phyloP scores from a whole-genome alignment of 2,113 vertebrate genomes.

The Pterophyllum scalare region DNA sequence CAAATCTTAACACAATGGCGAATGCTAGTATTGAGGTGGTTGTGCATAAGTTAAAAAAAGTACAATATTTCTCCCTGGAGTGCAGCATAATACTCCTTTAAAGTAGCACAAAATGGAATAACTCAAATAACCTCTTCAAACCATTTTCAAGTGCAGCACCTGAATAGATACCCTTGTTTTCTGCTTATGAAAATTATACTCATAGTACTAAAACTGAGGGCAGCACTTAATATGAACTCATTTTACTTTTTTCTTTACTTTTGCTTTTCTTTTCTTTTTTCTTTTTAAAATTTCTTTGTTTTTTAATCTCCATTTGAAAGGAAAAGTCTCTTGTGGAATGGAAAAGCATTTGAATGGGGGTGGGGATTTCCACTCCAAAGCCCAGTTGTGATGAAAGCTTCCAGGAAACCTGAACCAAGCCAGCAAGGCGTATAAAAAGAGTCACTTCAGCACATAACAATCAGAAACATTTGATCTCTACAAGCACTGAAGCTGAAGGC shows the following conservation, averaged over 20 bases:
- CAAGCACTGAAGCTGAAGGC: not conserved
- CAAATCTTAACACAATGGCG: no score
- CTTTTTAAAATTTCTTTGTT: no score
- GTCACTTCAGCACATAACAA: not conserved
- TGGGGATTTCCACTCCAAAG: slow-evolving; percentile 64
- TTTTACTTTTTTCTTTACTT: not conserved
- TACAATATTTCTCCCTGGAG: not conserved
- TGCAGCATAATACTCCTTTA: not conserved
- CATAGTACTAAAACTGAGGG: no score
- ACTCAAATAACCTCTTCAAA: not conserved
- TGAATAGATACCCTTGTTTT: not conserved
- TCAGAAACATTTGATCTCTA: not conserved
- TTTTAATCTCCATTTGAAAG: not conserved
- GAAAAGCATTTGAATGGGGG: not conserved
- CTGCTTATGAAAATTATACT: not conserved
- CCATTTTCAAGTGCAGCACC: not conserved
- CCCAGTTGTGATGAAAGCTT: slow-evolving; percentile 22
- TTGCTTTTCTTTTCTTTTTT: not conserved
- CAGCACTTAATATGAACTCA: not conserved
- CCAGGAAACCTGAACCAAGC: slow-evolving; percentile 43
- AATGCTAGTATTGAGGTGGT: not conserved
- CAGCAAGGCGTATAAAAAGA: slow-evolving; percentile 19
- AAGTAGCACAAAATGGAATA: not conserved
- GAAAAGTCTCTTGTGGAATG: not conserved
- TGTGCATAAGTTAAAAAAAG: not conserved